Percentiles rank a stretch among this genome's conserved stretches.
Conservation (phyloP, 1,140 invertebrate genomes). For the Lethocerus indicus region DNA sequence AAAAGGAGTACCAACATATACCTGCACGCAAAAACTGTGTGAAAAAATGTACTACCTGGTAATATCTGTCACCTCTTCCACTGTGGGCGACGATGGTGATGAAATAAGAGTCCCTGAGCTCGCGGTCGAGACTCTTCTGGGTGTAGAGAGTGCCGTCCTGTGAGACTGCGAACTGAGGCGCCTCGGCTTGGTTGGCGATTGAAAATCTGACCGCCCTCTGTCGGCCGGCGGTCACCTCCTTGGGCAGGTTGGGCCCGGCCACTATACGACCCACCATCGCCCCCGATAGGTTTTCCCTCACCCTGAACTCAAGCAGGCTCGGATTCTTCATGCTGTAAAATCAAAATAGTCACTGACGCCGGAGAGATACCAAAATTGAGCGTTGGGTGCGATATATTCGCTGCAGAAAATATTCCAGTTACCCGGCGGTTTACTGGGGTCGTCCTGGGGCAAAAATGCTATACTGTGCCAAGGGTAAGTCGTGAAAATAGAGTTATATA, state of each 20-base stretch:
- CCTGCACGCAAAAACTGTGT: too few relatives aligned
- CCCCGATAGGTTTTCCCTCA: conserved; percentile 58
- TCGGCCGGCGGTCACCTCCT: conserved; percentile 1
- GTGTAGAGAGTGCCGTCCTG: conserved; percentile 64
- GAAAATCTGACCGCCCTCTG: conserved; percentile 39
- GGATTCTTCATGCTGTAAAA: conserved; percentile 22
- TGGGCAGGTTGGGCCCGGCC: conserved; percentile 17
- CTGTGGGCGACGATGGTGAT: conserved; percentile 66
- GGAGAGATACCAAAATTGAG: too few relatives aligned
- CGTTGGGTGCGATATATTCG: too few relatives aligned
- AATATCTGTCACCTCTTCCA: conserved; percentile 47
- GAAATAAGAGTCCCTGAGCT: conserved; percentile 51
- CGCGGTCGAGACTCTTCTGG: conserved; percentile 53
- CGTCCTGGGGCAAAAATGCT: too few relatives aligned
- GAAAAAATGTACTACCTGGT: conserved; percentile 43
- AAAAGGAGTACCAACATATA: too few relatives aligned
- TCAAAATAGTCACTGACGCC: too few relatives aligned
- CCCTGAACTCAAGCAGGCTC: conserved; percentile 52
- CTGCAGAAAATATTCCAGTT: too few relatives aligned
- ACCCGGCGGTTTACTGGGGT: too few relatives aligned
- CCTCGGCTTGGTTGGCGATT: conserved; percentile 62
- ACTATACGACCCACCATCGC: conserved; percentile 54
- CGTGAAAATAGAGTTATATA: too few relatives aligned
- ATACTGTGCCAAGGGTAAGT: too few relatives aligned
- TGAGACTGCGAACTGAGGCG: conserved; percentile 51